These are phyloP conservation scores for Rhinichthys klamathensis DNA, from an alignment of 2,113 vertebrate genomes.

Conservation along the genomic window DNA sequence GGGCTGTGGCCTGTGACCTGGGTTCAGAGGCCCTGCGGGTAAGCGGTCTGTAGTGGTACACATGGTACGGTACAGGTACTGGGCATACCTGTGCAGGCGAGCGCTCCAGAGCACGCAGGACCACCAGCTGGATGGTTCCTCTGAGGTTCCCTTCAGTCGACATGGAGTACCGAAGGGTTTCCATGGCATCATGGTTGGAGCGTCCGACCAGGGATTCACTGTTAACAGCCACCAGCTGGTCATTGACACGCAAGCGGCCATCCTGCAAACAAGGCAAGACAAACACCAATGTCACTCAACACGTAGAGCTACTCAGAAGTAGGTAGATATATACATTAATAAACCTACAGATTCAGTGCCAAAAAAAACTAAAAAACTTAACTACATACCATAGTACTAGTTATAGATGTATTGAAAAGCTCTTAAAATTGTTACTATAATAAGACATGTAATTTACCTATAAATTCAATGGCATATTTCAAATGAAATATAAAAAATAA, in stretches of 20 bases:
- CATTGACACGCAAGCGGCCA: constrained; percentile 84
- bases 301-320: background rate
- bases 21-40: constrained; percentile 9
- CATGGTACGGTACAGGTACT: background rate
- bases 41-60: constrained; percentile 1
- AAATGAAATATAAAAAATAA: background rate
- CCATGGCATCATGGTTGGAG: constrained; percentile 94
- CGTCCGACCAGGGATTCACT: constrained; percentile 87
- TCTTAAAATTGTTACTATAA: background rate
- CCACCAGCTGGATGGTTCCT: constrained; percentile 90
- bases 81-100: constrained; percentile 55
- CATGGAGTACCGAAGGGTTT: constrained; percentile 91
- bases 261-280: constrained; percentile 76
- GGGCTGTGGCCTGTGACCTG: background rate
- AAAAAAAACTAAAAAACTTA: background rate
- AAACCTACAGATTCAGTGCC: background rate
- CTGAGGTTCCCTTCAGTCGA: constrained; percentile 91
- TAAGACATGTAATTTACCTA: background rate
- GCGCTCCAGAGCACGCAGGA: constrained; percentile 77
- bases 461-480: background rate
- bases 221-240: constrained; percentile 91
- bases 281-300: background rate
- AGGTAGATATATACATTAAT: background rate
- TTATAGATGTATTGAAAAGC: background rate
- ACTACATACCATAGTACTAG: background rate